Conservation (phyloP, 1,140 invertebrate genomes). For the Macrostomum lignano region DNA sequence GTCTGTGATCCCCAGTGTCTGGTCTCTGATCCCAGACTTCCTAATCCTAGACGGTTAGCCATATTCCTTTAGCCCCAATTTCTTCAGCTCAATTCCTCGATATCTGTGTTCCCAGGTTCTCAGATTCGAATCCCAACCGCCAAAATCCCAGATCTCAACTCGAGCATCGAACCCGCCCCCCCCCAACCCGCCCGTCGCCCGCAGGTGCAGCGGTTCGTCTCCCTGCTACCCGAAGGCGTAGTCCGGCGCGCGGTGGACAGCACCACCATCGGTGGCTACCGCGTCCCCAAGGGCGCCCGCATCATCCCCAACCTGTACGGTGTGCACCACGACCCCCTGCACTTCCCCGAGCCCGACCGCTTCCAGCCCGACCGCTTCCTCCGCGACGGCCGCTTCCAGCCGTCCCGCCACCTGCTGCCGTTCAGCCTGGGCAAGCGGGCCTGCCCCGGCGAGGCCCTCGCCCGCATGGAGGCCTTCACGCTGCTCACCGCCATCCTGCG, state of each 20-base stretch:
- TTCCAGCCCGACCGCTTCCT: conserved; percentile 3
- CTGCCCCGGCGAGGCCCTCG: not conserved
- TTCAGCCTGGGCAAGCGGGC: too few species aligned
- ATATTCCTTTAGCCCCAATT: too few species aligned
- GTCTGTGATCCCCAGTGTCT: too few species aligned
- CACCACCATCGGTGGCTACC: not conserved
- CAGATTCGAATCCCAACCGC: too few species aligned
- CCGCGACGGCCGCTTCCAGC: not conserved
- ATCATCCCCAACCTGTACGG: not conserved
- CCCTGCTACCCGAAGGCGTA: too few species aligned
- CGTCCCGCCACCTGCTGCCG: not conserved
- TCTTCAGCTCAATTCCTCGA: too few species aligned
- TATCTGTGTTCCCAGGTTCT: too few species aligned
- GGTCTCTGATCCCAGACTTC: too few species aligned
- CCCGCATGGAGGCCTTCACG: not conserved
- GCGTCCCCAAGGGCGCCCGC: conserved; percentile 1
- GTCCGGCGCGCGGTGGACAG: too few species aligned
- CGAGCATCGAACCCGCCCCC: not conserved
- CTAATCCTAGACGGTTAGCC: too few species aligned
- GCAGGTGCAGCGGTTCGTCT: not conserved
- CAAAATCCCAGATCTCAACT: too few species aligned
- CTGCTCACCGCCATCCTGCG: conserved; percentile 3
- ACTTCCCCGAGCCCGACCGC: not conserved
- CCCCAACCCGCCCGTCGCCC: not conserved
- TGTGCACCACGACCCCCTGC: not conserved